Conservation (phyloP, 2,113 vertebrate genomes). For the Catagonus wagneri region DNA sequence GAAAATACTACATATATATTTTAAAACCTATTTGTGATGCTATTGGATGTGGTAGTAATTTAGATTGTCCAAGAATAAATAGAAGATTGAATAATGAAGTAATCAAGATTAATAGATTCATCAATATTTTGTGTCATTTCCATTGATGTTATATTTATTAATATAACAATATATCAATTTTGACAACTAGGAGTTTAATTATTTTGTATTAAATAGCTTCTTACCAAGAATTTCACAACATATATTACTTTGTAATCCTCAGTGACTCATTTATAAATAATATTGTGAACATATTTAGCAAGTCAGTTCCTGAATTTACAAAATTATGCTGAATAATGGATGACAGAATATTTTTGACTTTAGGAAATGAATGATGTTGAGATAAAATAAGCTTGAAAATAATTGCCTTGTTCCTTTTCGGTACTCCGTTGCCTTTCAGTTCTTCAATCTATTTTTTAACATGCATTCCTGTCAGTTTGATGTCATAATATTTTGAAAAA, state of each 20-base stretch:
- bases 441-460: background rate
- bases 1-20: background rate
- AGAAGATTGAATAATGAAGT: background rate
- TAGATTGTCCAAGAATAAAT: background rate
- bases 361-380: background rate
- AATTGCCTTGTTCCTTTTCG: background rate
- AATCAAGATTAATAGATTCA: background rate
- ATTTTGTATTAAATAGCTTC: slow-evolving; percentile 9
- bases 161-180: background rate
- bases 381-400: background rate
- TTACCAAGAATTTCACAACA: background rate
- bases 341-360: background rate
- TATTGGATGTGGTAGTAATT: background rate
- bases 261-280: background rate
- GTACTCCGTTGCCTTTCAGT: background rate
- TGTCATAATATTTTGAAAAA: background rate
- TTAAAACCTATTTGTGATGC: background rate
- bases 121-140: slow-evolving; percentile 15
- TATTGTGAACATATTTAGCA: slow-evolving; percentile 2
- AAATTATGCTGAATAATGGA: background rate
- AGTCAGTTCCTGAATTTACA: background rate
- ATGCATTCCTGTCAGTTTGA: background rate
- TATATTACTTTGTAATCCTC: background rate
- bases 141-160: background rate
- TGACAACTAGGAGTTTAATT: background rate